These are phyloP conservation scores for Pseudobourletiella spinata DNA, from an alignment of 1,140 invertebrate genomes.

Conservation along the genomic window DNA sequence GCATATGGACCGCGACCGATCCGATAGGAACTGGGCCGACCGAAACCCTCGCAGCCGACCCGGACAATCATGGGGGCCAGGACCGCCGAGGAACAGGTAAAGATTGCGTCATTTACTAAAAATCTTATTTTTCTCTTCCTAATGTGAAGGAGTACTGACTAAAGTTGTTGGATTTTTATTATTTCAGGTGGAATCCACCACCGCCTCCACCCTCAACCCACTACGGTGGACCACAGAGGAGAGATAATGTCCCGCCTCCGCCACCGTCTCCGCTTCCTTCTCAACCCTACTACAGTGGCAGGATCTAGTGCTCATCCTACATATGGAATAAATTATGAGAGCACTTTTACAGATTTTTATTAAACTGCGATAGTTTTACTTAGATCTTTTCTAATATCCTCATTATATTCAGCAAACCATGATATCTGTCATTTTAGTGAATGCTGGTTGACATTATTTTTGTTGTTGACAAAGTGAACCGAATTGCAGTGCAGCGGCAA, in stretches of 20 bases:
- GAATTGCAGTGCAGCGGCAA: too few relatives aligned
- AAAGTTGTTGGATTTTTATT: background rate
- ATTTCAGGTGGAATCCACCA: background rate
- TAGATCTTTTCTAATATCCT: too few relatives aligned
- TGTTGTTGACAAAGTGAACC: too few relatives aligned
- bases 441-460: too few relatives aligned
- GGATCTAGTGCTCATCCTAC: background rate
- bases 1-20: background rate
- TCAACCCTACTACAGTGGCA: constrained; percentile 2
- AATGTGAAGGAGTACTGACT: background rate
- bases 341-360: background rate
- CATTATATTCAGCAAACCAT: too few relatives aligned
- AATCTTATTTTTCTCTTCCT: background rate
- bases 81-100: background rate
- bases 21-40: background rate
- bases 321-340: background rate
- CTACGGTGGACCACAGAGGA: background rate
- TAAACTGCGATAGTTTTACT: background rate
- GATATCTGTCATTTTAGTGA: too few relatives aligned
- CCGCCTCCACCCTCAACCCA: background rate
- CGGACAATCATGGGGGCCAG: too few relatives aligned
- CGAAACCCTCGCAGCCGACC: background rate
- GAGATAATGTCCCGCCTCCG: background rate
- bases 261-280: background rate
- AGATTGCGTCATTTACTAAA: too few relatives aligned